A percentile compares a stretch with the other conserved stretches of the same genome.
Conservation (phyloP, 2,797 vertebrate species). For the Parambassis ranga region DNA sequence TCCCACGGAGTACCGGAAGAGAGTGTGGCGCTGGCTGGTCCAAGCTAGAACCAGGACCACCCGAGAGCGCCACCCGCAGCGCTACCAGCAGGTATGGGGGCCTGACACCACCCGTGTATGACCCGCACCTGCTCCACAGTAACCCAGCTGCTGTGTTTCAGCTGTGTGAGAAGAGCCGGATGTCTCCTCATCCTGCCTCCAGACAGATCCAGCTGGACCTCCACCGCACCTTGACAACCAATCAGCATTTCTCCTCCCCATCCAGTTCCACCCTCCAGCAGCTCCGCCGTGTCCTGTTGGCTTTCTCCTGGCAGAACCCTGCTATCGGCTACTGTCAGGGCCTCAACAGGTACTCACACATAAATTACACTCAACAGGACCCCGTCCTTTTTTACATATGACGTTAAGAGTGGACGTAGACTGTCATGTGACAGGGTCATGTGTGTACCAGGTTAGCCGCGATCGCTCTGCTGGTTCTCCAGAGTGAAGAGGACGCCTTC, state of each 20-base stretch:
- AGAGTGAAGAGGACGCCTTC: conserved; percentile 91
- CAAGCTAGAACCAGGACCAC: conserved; percentile 68
- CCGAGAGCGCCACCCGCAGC: conserved; percentile 64
- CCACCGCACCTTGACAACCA: conserved; percentile 90
- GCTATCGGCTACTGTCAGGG: conserved; percentile 92
- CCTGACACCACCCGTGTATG: not conserved
- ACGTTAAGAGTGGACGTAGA: too few species aligned
- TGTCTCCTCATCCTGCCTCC: conserved; percentile 81
- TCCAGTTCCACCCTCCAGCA: conserved; percentile 85
- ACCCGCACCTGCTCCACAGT: not conserved
- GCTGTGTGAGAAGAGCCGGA: conserved; percentile 81
- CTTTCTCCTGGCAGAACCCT: conserved; percentile 95
- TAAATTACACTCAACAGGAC: too few species aligned
- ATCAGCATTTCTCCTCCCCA: conserved; percentile 88
- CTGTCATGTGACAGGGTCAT: not conserved
- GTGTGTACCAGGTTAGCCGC: conserved; percentile 85
- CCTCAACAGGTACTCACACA: conserved; percentile 87
- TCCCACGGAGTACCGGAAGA: conserved; percentile 85
- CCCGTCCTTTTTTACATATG: too few species aligned
- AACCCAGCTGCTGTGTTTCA: conserved; percentile 34
- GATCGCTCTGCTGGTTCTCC: conserved; percentile 88
- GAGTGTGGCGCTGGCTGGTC: conserved; percentile 89
- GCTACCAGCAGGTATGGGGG: conserved; percentile 75
- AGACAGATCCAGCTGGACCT: conserved; percentile 96
- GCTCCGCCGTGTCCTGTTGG: conserved; percentile 88